Conservation (phyloP, 1,140 invertebrate species). For the Theocolax elegans region DNA sequence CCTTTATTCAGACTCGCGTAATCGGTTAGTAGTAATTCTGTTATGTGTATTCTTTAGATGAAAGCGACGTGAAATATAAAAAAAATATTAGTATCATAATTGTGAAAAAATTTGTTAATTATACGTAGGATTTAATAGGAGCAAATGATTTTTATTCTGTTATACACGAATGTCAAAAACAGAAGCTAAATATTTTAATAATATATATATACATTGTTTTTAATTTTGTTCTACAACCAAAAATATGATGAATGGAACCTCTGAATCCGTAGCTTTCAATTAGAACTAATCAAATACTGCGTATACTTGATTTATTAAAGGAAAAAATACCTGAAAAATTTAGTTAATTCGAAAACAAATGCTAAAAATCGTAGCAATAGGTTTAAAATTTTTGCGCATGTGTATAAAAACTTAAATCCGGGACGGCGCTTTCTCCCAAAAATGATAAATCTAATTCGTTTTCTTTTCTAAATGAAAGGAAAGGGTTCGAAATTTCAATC, state of each 20-base stretch:
- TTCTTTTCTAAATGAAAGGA: conserved; percentile 3
- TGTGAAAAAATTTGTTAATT: no score
- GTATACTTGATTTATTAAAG: not conserved
- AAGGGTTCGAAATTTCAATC: conserved; percentile 10
- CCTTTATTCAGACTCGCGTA: no score
- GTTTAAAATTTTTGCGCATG: not conserved
- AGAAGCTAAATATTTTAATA: not conserved
- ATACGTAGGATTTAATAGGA: no score
- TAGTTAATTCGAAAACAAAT: no score
- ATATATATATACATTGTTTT: not conserved
- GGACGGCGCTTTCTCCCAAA: not conserved
- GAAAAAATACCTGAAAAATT: no score
- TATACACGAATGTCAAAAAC: no score
- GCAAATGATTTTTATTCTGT: no score
- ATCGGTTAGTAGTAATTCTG: no score
- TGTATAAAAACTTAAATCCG: not conserved
- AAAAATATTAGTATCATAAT: no score
- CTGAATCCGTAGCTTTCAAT: not conserved
- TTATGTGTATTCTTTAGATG: no score
- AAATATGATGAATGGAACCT: not conserved
- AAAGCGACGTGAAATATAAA: no score
- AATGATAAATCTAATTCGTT: not conserved
- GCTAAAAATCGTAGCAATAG: no score
- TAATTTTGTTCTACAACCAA: conserved; percentile 24
- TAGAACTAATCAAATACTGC: not conserved